Conservation (phyloP, 2,797 vertebrate genomes). For the Enteromius paludinosus region DNA sequence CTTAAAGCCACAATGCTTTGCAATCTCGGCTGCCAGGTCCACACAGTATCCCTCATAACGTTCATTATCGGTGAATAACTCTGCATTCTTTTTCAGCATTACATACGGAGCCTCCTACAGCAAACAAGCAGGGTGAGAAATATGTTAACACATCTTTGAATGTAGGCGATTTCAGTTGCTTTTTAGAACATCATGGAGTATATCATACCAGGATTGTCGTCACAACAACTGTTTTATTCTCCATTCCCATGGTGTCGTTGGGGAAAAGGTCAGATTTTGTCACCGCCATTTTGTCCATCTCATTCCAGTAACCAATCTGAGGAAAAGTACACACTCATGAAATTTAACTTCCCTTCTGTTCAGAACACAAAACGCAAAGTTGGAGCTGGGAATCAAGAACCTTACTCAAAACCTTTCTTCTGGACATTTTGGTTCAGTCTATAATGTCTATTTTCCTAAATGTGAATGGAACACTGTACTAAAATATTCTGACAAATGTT, state of each 20-base stretch:
- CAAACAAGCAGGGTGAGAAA: neutral
- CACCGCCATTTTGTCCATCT: conserved; percentile 96
- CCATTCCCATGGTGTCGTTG: conserved; percentile 93
- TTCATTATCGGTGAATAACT: conserved; percentile 94
- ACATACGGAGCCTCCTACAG: conserved; percentile 95
- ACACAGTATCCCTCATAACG: conserved; percentile 96
- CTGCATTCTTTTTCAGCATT: conserved; percentile 97
- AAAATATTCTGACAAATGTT: conserved; percentile 12
- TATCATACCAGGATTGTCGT: conserved; percentile 79
- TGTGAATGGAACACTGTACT: neutral
- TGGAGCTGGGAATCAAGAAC: neutral
- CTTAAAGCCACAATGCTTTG: conserved; percentile 96
- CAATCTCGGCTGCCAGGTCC: conserved; percentile 95
- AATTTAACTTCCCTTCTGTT: conserved; percentile 17
- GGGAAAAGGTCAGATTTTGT: conserved; percentile 90
- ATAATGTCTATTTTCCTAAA: neutral
- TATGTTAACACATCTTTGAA: neutral
- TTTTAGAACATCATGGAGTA: neutral
- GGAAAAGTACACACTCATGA: conserved; percentile 44
- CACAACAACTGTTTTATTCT: conserved; percentile 97
- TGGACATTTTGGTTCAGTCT: neutral
- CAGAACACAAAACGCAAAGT: neutral
- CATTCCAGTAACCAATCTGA: conserved; percentile 98
- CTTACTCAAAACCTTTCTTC: neutral
- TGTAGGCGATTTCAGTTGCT: neutral